Conservation (phyloP, 2,888 invertebrate genomes). For the Beris chalybata region DNA sequence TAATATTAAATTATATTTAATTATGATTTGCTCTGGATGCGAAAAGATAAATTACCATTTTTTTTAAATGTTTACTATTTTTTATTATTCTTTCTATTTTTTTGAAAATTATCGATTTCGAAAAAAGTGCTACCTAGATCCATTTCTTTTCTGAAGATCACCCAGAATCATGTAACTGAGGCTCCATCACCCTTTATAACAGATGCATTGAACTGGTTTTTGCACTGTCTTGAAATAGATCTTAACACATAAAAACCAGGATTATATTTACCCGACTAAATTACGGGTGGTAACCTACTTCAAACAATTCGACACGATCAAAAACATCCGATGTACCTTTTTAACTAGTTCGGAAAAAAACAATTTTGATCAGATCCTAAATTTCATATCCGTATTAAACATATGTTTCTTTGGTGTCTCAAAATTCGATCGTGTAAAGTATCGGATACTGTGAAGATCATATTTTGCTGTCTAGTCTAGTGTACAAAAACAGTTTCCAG, state of each 20-base stretch:
- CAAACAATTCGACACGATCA: slow-evolving; percentile 16
- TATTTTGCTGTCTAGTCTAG: no score
- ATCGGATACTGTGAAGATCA: slow-evolving; percentile 18
- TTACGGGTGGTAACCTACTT: slow-evolving; percentile 22
- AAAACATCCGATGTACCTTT: slow-evolving; percentile 17
- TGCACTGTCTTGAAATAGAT: slow-evolving; percentile 13
- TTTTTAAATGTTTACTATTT: no score
- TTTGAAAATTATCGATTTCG: no score
- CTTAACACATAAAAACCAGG: slow-evolving; percentile 11
- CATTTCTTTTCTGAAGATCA: no score
- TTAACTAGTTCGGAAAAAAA: no score
- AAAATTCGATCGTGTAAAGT: not conserved
- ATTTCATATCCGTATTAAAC: slow-evolving; percentile 9
- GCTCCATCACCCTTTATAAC: not conserved
- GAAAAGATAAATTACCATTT: no score
- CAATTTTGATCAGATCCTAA: not conserved
- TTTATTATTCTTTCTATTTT: no score
- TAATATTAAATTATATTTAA: no score
- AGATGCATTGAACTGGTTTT: not conserved
- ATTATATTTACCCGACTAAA: not conserved
- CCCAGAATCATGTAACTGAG: no score
- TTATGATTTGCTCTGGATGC: no score
- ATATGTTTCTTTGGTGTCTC: not conserved
- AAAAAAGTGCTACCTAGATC: no score
- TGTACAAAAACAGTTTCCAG: not conserved